Evolutionary conservation across 2,888 invertebrate species (phyloP), one percentile per base, ranked within the genome.

Genomic region (Rhamnusium bicolor): DNA sequence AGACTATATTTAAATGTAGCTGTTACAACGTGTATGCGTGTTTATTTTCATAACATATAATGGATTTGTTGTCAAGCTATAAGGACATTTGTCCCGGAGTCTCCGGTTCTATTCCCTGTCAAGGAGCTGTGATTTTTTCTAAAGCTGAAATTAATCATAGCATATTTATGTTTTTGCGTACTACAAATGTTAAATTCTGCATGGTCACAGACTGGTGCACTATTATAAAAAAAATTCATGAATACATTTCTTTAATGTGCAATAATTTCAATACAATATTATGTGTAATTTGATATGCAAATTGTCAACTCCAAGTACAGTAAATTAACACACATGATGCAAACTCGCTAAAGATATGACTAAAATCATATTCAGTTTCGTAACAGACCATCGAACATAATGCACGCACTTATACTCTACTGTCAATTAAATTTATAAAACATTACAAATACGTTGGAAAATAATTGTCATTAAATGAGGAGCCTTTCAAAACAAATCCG

Each of bases 351-450:
- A 2, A 40, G 1, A 40, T 32, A 32, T n/a, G 2, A 12, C n/a
- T n/a, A n/a, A 40, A 40, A 40, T 40, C 2, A 40, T 40, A 40
- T 40, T 40, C 12, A 40, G 40, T 40, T n/a, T 12, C n/a, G 5
- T 40, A 40, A 40, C 40, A 40, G n/a, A n/a, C 12, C n/a, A 12
- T 40, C 3, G 40, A 40, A 40, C 12, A 3, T 40, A 40, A 40
- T 1, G 40, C 40, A 40, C 32, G 12, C 12, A 12, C 7, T 32
- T 7, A n/a, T 40, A 2, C 2, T n/a, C 65, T 32, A 19, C 27
- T 53, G 27, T 54, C 53, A 65, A 65, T 65, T 63, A 63, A 63
- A 63, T 27, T n/a, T 51, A 49, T 49, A 27, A 63, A 40, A 65
- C 19, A 49, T 47, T 49, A 58, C 58, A 29, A 14, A 16, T 47